Conservation (phyloP, 2,113 vertebrate genomes). For the Chionodraco myersi region DNA sequence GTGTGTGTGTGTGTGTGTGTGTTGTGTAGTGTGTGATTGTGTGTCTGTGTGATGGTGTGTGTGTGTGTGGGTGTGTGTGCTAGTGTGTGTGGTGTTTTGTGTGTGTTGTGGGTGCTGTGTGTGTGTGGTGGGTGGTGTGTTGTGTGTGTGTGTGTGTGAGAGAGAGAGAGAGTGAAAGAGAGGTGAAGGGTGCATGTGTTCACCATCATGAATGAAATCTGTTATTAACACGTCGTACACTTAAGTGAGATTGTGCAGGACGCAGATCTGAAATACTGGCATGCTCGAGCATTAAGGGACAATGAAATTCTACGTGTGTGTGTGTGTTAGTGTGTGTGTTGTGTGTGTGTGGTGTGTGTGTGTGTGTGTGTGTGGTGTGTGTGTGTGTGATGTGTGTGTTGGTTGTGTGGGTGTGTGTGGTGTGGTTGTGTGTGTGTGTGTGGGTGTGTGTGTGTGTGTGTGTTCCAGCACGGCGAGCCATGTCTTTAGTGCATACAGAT, state of each 20-base stretch:
- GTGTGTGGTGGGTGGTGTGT: no score
- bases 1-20: constrained; percentile 5
- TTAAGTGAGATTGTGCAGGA: constrained; percentile 5
- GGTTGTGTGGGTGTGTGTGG: constrained; percentile 17
- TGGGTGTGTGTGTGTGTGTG: constrained; percentile 3
- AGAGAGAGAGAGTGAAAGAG: background rate
- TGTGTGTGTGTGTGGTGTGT: constrained; percentile 20
- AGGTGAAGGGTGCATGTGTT: background rate
- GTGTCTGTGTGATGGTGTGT: constrained; percentile 1
- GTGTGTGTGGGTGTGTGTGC: constrained; percentile 20
- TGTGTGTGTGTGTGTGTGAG: background rate
- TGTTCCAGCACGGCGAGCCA: constrained; percentile 28
- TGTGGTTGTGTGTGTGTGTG: constrained; percentile 14
- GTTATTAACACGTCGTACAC: background rate
- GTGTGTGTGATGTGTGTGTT: background rate
- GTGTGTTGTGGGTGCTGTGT: no score
- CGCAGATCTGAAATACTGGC: constrained; percentile 19
- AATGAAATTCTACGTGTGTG: constrained; percentile 28
- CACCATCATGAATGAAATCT: constrained; percentile 24
- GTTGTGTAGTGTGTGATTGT: background rate
- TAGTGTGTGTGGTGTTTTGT: no score
- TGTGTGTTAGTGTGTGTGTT: constrained; percentile 19
- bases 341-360: background rate
- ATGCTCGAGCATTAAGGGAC: constrained; percentile 26
- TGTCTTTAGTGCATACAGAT: constrained; percentile 69